Evolutionary conservation across 1,140 invertebrate genomes (phyloP), one percentile per base, ranked within the genome.

Genomic region (Sarcophaga peregrina): DNA sequence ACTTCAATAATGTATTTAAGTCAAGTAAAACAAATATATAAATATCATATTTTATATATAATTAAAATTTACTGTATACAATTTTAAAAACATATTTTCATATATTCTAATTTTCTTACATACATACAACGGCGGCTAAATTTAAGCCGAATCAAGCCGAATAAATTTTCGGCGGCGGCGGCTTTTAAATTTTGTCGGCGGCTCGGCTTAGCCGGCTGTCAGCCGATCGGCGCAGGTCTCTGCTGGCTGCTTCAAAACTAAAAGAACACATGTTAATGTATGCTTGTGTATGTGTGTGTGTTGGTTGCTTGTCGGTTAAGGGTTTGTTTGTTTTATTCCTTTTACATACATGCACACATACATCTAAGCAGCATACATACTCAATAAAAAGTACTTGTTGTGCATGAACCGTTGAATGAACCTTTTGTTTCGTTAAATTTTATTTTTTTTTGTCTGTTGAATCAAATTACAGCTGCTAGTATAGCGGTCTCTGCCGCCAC

Each of bases 391-490:
- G n/a, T 68, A 68, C 62, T 68, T 68, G 62, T 68, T 68, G 25
- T 68, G 9, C 62, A 68, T 68, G 62, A 9, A 20, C 17, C 62
- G 62, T 20, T 20, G 8, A 68, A 25, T 58, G 54, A 68, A 68
- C 20, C 17, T 68, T 68, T 25, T 68, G 62, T 68, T 20, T 68
- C 20, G 62, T 68, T 68, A 8, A 68, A 68, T 37, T 37, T 37
- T 37, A 37, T 37, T 37, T 37, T 20, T 68, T 68, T 68, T 68
- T 17, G 62, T 68, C 20, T 68, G 62, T 68, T 68, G 62, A 68
- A 68, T 68, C 62, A 25, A 68, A 68, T 68, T 68, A 68, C 62
- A 68, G n/a, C 62, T 68, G 62, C 62, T 68, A 20, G 25, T 37
- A 37, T 37, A 37, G 25, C 25, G 25, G 25, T 37, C 25, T 37